Evolutionary conservation across 2,113 vertebrate genomes (phyloP).

Genomic region (Chaenogobius annularis): DNA sequence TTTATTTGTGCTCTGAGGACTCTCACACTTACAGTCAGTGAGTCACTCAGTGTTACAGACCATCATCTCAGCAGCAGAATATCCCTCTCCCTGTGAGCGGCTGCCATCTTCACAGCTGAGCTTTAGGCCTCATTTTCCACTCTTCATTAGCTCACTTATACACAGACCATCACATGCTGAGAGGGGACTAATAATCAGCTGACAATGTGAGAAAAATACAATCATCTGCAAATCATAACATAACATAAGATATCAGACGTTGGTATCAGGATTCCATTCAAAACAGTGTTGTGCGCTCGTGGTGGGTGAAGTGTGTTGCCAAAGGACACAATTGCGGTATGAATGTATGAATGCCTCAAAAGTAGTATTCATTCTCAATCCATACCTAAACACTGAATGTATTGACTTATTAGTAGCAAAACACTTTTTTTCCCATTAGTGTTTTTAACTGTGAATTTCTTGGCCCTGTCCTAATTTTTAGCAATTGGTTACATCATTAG

Average conservation of each 20-base stretch:
- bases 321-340: not conserved
- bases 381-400: not conserved
- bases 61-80: conserved; percentile 30
- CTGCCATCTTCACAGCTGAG: conserved; percentile 6
- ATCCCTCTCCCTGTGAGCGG: conserved; percentile 2
- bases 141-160: conserved; percentile 43
- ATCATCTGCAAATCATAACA: not conserved
- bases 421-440: no score
- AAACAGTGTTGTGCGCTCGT: not conserved
- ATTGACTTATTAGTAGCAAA: not conserved
- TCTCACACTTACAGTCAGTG: conserved; percentile 22
- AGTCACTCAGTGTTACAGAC: conserved; percentile 58
- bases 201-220: conserved; percentile 40
- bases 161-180: conserved; percentile 30
- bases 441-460: not conserved
- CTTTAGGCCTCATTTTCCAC: conserved; percentile 13
- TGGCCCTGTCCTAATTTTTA: not conserved
- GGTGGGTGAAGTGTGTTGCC: not conserved
- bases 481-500: not conserved
- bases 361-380: not conserved
- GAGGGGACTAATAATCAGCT: conserved; percentile 48
- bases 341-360: not conserved
- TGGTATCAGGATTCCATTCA: not conserved
- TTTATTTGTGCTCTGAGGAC: conserved; percentile 12
- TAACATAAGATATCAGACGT: not conserved